Evolutionary conservation across 2,888 invertebrate species (phyloP).

Genomic region (Palloptera scutellata): DNA sequence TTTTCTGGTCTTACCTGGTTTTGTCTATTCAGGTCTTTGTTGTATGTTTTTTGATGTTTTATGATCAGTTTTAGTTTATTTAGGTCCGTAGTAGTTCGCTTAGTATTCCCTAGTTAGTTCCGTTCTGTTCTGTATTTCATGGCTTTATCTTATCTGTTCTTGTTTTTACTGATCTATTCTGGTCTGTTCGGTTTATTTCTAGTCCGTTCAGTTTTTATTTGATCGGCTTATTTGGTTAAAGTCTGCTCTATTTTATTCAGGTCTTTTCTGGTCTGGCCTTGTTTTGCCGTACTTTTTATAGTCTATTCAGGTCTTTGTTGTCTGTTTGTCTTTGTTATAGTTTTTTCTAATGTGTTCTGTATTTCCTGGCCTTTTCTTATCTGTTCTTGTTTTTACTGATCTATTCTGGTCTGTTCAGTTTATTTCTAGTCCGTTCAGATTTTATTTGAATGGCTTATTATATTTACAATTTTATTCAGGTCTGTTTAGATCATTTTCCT

Average conservation of each 20-base stretch:
- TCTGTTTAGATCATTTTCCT: not conserved
- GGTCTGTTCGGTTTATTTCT: no score
- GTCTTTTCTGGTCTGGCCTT: no score
- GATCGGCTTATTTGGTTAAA: not conserved
- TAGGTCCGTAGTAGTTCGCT: not conserved
- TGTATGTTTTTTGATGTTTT: not conserved
- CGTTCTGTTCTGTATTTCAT: not conserved
- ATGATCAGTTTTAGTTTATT: not conserved
- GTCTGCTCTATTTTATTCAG: slow-evolving; percentile 1
- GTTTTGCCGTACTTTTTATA: not conserved
- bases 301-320: not conserved
- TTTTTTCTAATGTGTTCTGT: not conserved
- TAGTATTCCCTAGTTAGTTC: not conserved
- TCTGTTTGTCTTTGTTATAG: not conserved
- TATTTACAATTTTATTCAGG: no score
- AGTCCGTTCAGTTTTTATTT: no score
- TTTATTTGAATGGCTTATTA: no score
- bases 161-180: no score
- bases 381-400: not conserved
- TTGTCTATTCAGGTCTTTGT: no score
- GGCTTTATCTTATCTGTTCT: no score
- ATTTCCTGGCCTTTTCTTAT: no score
- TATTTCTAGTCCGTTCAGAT: not conserved
- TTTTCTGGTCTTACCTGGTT: not conserved
- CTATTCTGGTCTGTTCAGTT: not conserved